These are phyloP conservation scores for Hylaeus anthracinus DNA, from an alignment of 1,140 invertebrate species.

Conservation along the genomic window DNA sequence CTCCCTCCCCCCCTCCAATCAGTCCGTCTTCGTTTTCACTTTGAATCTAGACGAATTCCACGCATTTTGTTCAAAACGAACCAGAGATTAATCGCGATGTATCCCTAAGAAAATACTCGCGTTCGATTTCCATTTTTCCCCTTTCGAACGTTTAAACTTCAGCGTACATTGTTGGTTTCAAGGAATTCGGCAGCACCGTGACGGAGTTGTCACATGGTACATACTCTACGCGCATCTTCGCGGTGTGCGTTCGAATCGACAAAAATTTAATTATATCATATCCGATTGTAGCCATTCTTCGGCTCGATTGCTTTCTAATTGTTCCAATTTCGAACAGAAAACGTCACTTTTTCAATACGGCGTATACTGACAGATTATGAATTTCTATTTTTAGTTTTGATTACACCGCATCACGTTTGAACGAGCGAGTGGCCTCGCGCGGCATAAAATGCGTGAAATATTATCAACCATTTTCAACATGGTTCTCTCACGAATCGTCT, in stretches of 20 bases:
- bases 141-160: not conserved
- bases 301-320: not conserved
- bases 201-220: slow-evolving; percentile 33
- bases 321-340: not conserved
- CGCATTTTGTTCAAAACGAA: not conserved
- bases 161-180: not conserved
- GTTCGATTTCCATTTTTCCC: not conserved
- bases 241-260: not conserved
- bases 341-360: not conserved
- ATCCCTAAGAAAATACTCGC: not conserved
- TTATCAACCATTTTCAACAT: slow-evolving; percentile 1
- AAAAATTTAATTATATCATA: not conserved
- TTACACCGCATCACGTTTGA: slow-evolving; percentile 31
- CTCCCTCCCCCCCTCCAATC: no score
- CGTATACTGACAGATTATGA: slow-evolving; percentile 32
- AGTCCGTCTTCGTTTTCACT: not conserved
- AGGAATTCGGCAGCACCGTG: not conserved
- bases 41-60: not conserved
- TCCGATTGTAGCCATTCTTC: not conserved
- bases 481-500: not conserved
- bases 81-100: not conserved
- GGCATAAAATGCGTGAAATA: slow-evolving; percentile 7
- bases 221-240: not conserved
- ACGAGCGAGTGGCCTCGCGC: not conserved
- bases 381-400: slow-evolving; percentile 47